Base-by-base conservation (phyloP, 1,140 invertebrate genomes). In the Epicauta chinensis region DNA sequence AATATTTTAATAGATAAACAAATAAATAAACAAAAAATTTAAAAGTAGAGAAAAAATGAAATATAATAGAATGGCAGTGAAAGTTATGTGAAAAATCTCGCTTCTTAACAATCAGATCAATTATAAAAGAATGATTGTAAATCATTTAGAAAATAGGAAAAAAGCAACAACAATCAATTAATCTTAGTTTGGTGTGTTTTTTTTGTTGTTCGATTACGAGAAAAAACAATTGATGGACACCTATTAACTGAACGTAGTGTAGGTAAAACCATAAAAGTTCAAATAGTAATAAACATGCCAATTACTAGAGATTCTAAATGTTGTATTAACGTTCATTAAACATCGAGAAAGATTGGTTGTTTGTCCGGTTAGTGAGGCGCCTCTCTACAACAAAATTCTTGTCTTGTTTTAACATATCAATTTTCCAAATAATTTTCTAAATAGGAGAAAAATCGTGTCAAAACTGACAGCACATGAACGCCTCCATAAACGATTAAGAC, bases 271-370 rank as follows among this genome's bases (percentile, higher is more conserved):
- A 42, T 52, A 43, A 52, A 23, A 44, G 42, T 29, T 14, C 34
- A 16, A 40, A 48, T 34, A 37, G 51, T 44, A 40, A 53, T 53
- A 53, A 53, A 47, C 43, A 35, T 53, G 51, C 51, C 51, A 53
- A 53, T 53, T 53, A 53, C 51, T 32, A 36, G 15, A 40, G 23
- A 23, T 23, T 31, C 44, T 53, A 47, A 47, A 44, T 48, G 45
- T 23, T 23, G 23, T 23, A 5, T 3, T 23, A 23, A 53, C 51
- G 47, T 53, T 53, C 44, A 53, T 53, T 53, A 53, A 38, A 35
- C 39, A 12, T 11, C 17, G n/a, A 46, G 51, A 48, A 37, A 53
- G 31, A 41, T 45, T 52, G 32, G 51, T 35, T 30, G 45, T 52
- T 51, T 51, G 42, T 51, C 39, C 15, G 11, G n/a, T 43, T 34